Evolutionary conservation across 2,113 vertebrate species (phyloP).

Genomic region (Marcusenius ussheri): DNA sequence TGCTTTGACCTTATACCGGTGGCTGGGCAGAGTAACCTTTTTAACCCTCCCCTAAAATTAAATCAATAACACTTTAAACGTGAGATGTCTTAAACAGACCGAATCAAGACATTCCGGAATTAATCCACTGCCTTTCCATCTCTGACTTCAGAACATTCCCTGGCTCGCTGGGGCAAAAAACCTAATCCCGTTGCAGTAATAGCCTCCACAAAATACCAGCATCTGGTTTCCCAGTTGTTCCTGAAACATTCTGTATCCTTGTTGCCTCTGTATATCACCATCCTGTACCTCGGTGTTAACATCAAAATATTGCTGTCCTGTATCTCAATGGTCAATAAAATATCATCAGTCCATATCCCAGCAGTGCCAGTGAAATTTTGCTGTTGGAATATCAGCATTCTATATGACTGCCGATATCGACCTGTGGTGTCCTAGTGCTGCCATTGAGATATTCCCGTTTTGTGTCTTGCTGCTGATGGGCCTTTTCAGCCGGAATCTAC

Average conservation of each 20-base stretch:
- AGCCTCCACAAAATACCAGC: neutral
- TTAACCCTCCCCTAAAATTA: slow-evolving; percentile 36
- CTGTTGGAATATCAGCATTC: neutral
- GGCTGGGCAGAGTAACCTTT: slow-evolving; percentile 57
- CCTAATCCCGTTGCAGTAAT: neutral
- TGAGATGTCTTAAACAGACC: slow-evolving; percentile 3
- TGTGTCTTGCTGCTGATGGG: neutral
- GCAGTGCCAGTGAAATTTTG: neutral
- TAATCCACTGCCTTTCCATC: slow-evolving; percentile 25
- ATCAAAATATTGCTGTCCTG: neutral
- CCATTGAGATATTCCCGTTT: neutral
- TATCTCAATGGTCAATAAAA: neutral
- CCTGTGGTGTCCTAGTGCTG: neutral
- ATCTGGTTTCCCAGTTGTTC: neutral
- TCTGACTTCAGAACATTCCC: slow-evolving; percentile 11
- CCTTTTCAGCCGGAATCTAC: neutral
- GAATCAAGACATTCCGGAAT: slow-evolving; percentile 6
- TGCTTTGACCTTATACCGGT: slow-evolving; percentile 33
- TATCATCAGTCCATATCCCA: neutral
- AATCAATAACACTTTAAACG: slow-evolving; percentile 27
- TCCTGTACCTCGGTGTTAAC: neutral
- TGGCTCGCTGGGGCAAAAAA: neutral
- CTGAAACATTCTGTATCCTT: neutral
- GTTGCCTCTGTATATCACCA: neutral
- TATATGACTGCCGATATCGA: neutral